Conservation (phyloP, 2,113 vertebrate genomes). For the Lipotes vexillifer region DNA sequence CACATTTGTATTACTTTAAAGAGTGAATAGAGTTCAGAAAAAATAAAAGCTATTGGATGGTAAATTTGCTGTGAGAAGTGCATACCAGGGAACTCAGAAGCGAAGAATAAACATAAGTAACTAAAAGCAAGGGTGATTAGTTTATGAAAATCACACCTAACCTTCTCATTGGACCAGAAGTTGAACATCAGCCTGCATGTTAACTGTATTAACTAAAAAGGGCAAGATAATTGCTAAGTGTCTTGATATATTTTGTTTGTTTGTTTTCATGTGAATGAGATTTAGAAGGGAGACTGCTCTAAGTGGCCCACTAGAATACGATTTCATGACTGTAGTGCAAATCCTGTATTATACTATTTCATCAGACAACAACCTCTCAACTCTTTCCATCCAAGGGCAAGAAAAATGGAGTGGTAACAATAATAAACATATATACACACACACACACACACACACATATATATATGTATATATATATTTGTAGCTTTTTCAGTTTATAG, state of each 20-base stretch:
- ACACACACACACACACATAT: not conserved
- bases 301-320: not conserved
- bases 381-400: not conserved
- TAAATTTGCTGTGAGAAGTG: not conserved
- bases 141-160: not conserved
- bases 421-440: accelerated
- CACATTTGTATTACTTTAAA: not conserved
- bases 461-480: too few relatives aligned
- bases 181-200: not conserved
- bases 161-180: not conserved
- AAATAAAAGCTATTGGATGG: not conserved
- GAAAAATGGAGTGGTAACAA: not conserved
- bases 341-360: not conserved
- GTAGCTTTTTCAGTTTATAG: not conserved
- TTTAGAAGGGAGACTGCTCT: not conserved
- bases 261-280: not conserved
- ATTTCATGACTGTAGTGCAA: not conserved
- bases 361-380: not conserved
- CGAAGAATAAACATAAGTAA: not conserved
- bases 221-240: not conserved
- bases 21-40: not conserved
- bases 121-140: not conserved
- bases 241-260: not conserved
- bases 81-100: not conserved
- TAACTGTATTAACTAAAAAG: not conserved